phyloP scores from a whole-genome alignment of 1,140 invertebrate species.

The Bombus balteatus region DNA sequence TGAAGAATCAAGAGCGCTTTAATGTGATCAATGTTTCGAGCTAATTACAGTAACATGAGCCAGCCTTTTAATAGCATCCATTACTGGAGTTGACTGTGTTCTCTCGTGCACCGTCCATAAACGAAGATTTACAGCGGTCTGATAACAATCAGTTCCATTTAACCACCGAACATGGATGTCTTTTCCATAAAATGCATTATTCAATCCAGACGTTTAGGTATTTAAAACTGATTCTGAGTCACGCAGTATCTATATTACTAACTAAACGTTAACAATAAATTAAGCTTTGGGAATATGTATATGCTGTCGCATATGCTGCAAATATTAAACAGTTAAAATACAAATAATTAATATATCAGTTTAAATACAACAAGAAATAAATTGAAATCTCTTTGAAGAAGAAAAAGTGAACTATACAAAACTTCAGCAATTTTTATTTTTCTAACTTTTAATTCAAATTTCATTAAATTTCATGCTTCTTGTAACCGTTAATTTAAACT shows the following conservation, averaged over 20 bases:
- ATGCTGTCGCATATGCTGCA: accelerated
- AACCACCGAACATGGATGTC: neutral
- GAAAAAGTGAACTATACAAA: too few species aligned
- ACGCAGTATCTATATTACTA: neutral
- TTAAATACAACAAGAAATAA: too few species aligned
- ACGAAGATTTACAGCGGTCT: constrained; percentile 5
- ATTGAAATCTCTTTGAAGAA: too few species aligned
- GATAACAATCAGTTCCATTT: constrained; percentile 16
- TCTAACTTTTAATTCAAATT: too few species aligned
- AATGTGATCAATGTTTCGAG: constrained; percentile 8
- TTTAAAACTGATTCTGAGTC: neutral
- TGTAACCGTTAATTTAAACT: too few species aligned
- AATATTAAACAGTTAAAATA: neutral
- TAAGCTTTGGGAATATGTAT: accelerated
- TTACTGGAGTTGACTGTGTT: constrained; percentile 5
- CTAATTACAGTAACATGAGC: constrained; percentile 21
- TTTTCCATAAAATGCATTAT: constrained; percentile 4
- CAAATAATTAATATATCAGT: neutral
- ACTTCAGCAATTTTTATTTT: too few species aligned
- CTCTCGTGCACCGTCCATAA: constrained; percentile 9
- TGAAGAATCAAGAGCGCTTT: neutral
- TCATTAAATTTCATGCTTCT: too few species aligned
- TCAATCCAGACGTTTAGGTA: too few species aligned
- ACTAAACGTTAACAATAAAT: neutral
- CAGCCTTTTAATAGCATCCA: constrained; percentile 18